Percentiles rank a stretch among this genome's conserved stretches.
These are phyloP conservation scores for Myripristis jacobus DNA, from an alignment of 2,797 vertebrate species.

Conservation along the genomic window DNA sequence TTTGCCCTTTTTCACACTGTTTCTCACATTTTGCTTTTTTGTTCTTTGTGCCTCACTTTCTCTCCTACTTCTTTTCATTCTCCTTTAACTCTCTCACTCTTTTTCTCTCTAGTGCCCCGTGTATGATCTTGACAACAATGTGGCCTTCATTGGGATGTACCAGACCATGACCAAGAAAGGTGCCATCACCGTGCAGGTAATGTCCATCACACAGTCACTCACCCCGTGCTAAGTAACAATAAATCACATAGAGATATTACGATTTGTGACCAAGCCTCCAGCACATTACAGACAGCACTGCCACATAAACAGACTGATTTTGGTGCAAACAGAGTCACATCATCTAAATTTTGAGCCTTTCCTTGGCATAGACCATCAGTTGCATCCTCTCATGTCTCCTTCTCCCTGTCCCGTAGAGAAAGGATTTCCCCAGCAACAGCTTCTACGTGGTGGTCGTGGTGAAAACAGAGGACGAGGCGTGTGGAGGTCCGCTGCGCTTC, in stretches of 20 bases:
- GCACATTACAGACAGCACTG: background rate
- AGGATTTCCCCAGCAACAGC: conserved; percentile 95
- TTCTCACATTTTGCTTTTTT: background rate
- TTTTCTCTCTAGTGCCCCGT: conserved; percentile 90
- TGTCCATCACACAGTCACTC: background rate
- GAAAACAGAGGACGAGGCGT: conserved; percentile 96
- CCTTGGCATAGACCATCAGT: background rate
- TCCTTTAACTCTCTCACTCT: background rate
- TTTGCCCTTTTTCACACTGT: background rate
- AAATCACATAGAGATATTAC: background rate
- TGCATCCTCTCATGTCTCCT: background rate
- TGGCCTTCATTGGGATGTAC: conserved; percentile 98
- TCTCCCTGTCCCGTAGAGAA: conserved; percentile 81
- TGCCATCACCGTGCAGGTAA: conserved; percentile 97
- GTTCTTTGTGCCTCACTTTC: background rate
- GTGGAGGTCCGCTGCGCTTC: conserved; percentile 90
- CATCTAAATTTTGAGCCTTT: background rate
- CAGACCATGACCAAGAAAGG: conserved; percentile 99
- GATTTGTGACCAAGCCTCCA: background rate
- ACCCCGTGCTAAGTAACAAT: background rate
- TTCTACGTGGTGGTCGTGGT: conserved; percentile 98
- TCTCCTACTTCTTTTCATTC: background rate
- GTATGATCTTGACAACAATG: conserved; percentile 98
- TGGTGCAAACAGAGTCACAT: background rate
- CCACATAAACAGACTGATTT: background rate